Percentiles rank a stretch among this genome's conserved stretches.
Conservation (phyloP, 2,888 invertebrate genomes). For the Lissocephala sabroskyi region DNA sequence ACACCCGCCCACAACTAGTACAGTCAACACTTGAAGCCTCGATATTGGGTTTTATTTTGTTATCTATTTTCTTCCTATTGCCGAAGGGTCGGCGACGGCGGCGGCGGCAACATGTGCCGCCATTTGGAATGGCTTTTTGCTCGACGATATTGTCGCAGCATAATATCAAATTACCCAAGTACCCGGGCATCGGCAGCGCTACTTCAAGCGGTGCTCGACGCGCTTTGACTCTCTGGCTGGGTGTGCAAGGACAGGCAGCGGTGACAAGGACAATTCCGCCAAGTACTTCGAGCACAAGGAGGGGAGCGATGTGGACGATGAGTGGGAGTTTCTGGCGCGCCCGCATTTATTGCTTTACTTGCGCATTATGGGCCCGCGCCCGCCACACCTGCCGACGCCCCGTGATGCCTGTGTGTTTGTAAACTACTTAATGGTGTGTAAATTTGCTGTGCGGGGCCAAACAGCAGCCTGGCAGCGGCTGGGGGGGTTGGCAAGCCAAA, state of each 20-base stretch:
- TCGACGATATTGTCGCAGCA: conserved; percentile 27
- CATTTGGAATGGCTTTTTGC: conserved; percentile 18
- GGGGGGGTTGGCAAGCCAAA: conserved; percentile 17
- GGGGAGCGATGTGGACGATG: conserved; percentile 9
- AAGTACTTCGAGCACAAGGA: background rate
- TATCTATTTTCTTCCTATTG: conserved; percentile 8
- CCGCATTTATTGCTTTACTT: conserved; percentile 43
- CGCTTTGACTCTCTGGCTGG: background rate
- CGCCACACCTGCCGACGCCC: conserved; percentile 35
- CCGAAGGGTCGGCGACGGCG: background rate
- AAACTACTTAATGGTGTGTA: conserved; percentile 70
- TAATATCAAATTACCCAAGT: conserved; percentile 54
- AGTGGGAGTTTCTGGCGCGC: conserved; percentile 7
- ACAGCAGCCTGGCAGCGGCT: too few species aligned
- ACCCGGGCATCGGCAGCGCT: too few species aligned
- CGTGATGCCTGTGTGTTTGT: conserved; percentile 44
- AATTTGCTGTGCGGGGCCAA: conserved; percentile 50
- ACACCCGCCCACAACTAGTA: conserved; percentile 2
- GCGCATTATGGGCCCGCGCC: conserved; percentile 5
- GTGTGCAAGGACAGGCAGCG: background rate
- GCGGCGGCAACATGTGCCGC: conserved; percentile 48
- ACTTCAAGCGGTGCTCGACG: too few species aligned
- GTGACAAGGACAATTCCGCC: background rate
- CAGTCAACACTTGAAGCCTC: conserved; percentile 6
- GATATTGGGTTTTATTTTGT: conserved; percentile 54